phyloP scores from a whole-genome alignment of 1,140 invertebrate genomes.

The Leptinotarsa lineolata region DNA sequence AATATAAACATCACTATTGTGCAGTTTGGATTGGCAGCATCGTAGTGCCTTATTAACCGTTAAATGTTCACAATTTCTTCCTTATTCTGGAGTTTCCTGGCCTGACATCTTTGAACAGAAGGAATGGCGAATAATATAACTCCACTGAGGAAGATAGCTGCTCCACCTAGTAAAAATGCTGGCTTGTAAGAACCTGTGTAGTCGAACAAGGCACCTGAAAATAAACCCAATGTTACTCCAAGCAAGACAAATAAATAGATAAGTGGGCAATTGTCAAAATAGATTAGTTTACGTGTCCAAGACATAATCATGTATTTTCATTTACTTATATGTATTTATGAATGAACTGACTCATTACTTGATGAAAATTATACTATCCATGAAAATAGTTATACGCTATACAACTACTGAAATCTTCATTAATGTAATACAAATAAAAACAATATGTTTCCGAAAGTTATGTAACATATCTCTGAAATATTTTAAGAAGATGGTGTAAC shows the following conservation, averaged over 20 bases:
- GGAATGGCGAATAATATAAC: slow-evolving; percentile 88
- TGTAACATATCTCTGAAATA: too few relatives aligned
- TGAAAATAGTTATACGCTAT: too few relatives aligned
- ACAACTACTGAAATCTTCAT: too few relatives aligned
- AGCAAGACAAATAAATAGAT: slow-evolving; percentile 22
- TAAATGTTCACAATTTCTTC: slow-evolving; percentile 33
- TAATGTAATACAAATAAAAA: too few relatives aligned
- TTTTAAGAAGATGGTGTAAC: too few relatives aligned
- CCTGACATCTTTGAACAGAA: slow-evolving; percentile 65
- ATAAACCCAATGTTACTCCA: slow-evolving; percentile 37
- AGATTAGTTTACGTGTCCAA: neutral
- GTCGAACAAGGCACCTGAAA: slow-evolving; percentile 81
- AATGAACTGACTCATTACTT: too few relatives aligned
- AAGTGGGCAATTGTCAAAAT: neutral
- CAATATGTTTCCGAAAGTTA: too few relatives aligned
- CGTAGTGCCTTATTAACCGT: slow-evolving; percentile 43
- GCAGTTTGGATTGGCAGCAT: neutral
- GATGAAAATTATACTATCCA: too few relatives aligned
- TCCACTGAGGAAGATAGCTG: slow-evolving; percentile 83
- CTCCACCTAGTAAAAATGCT: slow-evolving; percentile 82
- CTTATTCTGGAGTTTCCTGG: slow-evolving; percentile 37
- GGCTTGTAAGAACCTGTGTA: slow-evolving; percentile 75
- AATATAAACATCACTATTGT: slow-evolving; percentile 27
- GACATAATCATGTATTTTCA: neutral
- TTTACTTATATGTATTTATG: neutral